phyloP scores from a whole-genome alignment of 2,888 invertebrate genomes.

The Melanotus villosus region DNA sequence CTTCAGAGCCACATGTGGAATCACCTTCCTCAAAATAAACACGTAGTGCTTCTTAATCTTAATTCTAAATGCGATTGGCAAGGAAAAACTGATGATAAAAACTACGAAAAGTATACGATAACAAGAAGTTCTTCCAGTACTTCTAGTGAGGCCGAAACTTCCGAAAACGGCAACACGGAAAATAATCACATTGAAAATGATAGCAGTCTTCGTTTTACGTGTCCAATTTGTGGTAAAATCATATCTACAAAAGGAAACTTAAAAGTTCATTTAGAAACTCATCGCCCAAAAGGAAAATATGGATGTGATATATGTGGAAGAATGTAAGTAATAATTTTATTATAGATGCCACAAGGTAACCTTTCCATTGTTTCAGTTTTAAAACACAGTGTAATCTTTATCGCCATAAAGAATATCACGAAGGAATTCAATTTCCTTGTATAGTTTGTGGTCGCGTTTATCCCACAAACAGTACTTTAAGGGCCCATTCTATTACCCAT shows the following conservation, averaged over 20 bases:
- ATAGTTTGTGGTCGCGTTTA: conserved; percentile 80
- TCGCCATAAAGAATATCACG: conserved; percentile 76
- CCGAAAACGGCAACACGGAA: conserved; percentile 61
- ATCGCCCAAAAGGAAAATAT: conserved; percentile 75
- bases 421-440: conserved; percentile 74
- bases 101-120: conserved; percentile 29
- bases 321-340: conserved; percentile 71
- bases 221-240: conserved; percentile 74
- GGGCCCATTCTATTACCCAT: conserved; percentile 80
- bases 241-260: conserved; percentile 77
- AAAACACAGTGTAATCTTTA: conserved; percentile 76
- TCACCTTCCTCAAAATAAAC: conserved; percentile 69
- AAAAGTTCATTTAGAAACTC: conserved; percentile 76
- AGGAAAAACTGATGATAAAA: conserved; percentile 31
- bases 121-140: conserved; percentile 37
- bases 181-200: conserved; percentile 45
- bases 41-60: conserved; percentile 51
- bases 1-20: conserved; percentile 76
- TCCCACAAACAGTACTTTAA: conserved; percentile 77
- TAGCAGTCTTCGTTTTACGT: conserved; percentile 63
- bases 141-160: conserved; percentile 57
- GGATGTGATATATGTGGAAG: conserved; percentile 77
- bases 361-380: conserved; percentile 70
- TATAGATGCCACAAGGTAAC: conserved; percentile 9
- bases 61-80: conserved; percentile 40